phyloP scores from a whole-genome alignment of 2,888 invertebrate genomes.

The Neria commutata region DNA sequence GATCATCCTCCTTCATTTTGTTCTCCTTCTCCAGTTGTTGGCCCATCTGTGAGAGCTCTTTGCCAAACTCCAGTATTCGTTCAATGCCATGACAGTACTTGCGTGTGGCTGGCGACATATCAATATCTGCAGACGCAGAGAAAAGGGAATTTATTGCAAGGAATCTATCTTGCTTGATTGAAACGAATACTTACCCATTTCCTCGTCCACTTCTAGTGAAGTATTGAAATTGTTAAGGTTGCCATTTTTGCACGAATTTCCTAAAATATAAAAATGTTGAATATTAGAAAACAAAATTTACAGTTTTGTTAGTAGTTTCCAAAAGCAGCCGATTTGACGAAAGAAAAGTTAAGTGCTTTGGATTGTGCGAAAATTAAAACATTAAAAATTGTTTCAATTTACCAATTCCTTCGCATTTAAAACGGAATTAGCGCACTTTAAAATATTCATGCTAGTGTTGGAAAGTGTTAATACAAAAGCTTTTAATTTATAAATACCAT shows the following conservation, averaged over 20 bases:
- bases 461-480: too few relatives aligned
- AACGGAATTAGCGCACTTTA: too few relatives aligned
- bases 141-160: neutral
- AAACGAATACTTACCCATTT: slow-evolving; percentile 68
- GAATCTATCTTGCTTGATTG: neutral
- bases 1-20: slow-evolving; percentile 77
- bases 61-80: slow-evolving; percentile 92
- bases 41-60: slow-evolving; percentile 91
- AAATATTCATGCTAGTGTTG: too few relatives aligned
- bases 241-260: slow-evolving; percentile 59
- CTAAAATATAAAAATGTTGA: slow-evolving; percentile 35
- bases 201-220: slow-evolving; percentile 74
- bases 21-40: slow-evolving; percentile 81
- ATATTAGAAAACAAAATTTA: neutral
- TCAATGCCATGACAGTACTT: slow-evolving; percentile 74
- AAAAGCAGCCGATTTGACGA: too few relatives aligned
- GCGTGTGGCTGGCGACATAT: slow-evolving; percentile 56
- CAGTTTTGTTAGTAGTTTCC: too few relatives aligned
- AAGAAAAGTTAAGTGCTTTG: too few relatives aligned
- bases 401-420: too few relatives aligned
- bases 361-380: too few relatives aligned
- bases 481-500: slow-evolving; percentile 43
- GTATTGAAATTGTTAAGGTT: slow-evolving; percentile 58
- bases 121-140: slow-evolving; percentile 49
- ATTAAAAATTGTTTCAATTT: too few relatives aligned